Conservation (phyloP, 2,888 invertebrate genomes). For the Candidula unifasciata region DNA sequence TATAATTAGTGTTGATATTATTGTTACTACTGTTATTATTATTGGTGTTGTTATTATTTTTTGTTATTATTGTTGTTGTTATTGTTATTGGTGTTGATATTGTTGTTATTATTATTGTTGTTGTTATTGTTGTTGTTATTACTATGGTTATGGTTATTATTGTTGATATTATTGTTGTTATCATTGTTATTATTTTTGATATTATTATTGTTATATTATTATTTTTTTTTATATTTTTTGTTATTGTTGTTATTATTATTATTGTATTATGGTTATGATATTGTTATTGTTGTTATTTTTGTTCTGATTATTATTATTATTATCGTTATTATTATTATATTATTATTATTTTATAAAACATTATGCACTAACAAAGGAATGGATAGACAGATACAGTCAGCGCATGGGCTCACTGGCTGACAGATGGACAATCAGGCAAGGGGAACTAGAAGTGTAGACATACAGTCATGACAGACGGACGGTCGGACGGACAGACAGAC, state of each 20-base stretch:
- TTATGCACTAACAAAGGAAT: no score
- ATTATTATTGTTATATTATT: constrained; percentile 22
- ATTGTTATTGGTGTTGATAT: constrained; percentile 11
- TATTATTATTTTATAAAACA: no score
- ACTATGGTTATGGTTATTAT: constrained; percentile 23
- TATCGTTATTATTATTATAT: no score
- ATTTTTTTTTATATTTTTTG: neutral
- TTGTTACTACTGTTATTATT: neutral
- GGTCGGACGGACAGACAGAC: no score
- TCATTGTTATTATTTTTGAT: constrained; percentile 3
- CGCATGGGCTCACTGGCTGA: neutral
- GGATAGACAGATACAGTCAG: neutral
- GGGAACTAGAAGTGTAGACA: no score
- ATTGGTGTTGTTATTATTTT: neutral
- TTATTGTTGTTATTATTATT: neutral
- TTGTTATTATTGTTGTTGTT: constrained; percentile 13
- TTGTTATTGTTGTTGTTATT: constrained; percentile 27
- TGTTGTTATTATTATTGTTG: constrained; percentile 29
- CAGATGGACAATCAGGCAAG: no score
- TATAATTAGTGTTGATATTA: constrained; percentile 17
- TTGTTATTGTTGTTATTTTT: neutral
- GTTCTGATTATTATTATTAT: no score
- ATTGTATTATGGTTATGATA: neutral
- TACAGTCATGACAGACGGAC: no score
- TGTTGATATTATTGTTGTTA: constrained; percentile 28